Evolutionary conservation across 1,140 invertebrate species (phyloP), one percentile per base, ranked within the genome.

Genomic region (Portunus trituberculatus): DNA sequence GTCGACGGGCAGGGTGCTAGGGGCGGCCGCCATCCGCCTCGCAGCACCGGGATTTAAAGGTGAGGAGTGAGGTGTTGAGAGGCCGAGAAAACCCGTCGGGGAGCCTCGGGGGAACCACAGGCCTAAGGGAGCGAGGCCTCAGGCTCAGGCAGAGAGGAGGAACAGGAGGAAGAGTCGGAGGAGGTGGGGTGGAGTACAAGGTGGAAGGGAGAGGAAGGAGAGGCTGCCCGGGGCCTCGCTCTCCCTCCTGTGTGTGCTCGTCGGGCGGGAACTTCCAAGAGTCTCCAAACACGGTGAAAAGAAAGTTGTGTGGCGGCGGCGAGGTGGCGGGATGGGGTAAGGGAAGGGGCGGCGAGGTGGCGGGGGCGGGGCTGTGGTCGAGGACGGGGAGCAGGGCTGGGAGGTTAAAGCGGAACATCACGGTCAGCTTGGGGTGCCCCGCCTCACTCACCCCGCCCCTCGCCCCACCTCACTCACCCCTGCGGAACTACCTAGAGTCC

Each of bases 11-110:
- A 59, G 52, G 52, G 16, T 59, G 52, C 52, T 2, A n/a, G 67
- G 67, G 67, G 67, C 67, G n/a, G 67, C 4, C 20, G 20, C 39
- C 39, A 39, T 1, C 1, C 39, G 39, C 20, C 67, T 76, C 67
- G 67, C 67, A 25, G 20, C 12, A 25, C 67, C 67, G 67, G 67
- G 67, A 76, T 76, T 76, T 76, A 76, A 76, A 76, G 67, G 67
- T 76, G 67, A 76, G 67, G 67, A 76, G 16, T 76, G 67, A 76
- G 67, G 67, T 76, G 67, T 76, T 76, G 67, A 76, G 67, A 25
- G 67, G 67, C 67, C 20, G n/a, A 76, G 67, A 20, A 7, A n/a
- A 20, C 12, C 67, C 6, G 67, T 25, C 20, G 67, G 67, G 67
- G 16, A n/a, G 25, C 67, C 67, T 76, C 67, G n/a, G 67, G 67